phyloP scores from a whole-genome alignment of 2,888 invertebrate species.

The Drymonia ruficornis region DNA sequence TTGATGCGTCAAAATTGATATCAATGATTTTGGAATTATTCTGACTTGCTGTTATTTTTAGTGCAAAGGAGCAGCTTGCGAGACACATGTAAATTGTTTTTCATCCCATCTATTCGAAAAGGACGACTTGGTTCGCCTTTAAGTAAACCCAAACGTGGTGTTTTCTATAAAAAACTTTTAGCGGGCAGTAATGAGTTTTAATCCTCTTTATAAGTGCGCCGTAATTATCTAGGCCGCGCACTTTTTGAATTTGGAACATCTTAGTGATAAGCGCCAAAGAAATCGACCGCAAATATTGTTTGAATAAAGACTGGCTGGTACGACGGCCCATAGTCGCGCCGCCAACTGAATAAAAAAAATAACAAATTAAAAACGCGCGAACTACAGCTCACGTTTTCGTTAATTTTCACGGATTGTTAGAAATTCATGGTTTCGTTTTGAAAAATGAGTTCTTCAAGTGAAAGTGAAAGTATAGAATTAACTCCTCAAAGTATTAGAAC shows the following conservation, averaged over 20 bases:
- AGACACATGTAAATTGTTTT: neutral
- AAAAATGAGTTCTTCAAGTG: constrained; percentile 13
- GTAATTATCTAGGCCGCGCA: no score
- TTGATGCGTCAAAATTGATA: neutral
- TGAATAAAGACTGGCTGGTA: constrained; percentile 9
- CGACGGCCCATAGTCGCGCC: constrained; percentile 6
- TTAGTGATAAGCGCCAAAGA: constrained; percentile 6
- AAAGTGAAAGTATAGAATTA: constrained; percentile 26
- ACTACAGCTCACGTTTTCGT: constrained; percentile 5
- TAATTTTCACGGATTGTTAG: constrained; percentile 14
- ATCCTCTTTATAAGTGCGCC: neutral
- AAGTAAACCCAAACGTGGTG: neutral
- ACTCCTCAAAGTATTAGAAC: constrained; percentile 38
- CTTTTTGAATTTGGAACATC: constrained; percentile 9
- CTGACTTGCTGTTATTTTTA: neutral
- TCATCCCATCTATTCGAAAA: neutral
- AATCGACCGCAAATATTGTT: constrained; percentile 9
- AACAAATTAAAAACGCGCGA: constrained; percentile 6
- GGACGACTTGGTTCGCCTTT: neutral
- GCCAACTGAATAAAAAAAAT: constrained; percentile 6
- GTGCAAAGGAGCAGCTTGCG: constrained; percentile 1
- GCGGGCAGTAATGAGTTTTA: neutral
- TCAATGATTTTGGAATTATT: neutral
- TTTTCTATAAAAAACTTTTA: neutral
- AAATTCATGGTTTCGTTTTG: constrained; percentile 14